phyloP scores from a whole-genome alignment of 2,888 invertebrate species.

The Dione vanillae region DNA sequence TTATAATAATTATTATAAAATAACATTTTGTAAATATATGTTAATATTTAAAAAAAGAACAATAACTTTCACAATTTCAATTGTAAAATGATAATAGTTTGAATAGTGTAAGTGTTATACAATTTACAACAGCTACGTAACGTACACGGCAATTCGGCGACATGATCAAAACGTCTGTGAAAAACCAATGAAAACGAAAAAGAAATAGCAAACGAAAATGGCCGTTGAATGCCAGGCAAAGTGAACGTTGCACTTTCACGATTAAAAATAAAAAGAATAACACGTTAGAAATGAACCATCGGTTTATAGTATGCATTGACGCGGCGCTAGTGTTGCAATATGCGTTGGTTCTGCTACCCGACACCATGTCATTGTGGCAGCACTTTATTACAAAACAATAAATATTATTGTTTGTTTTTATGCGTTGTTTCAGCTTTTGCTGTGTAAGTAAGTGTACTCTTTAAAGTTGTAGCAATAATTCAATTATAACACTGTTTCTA shows the following conservation, averaged over 20 bases:
- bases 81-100: conserved; percentile 12
- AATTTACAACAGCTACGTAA: conserved; percentile 48
- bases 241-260: conserved; percentile 82
- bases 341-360: conserved; percentile 77
- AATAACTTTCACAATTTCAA: not conserved
- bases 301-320: conserved; percentile 65
- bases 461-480: not conserved
- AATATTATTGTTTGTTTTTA: conserved; percentile 4
- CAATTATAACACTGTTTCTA: not conserved
- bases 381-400: conserved; percentile 51
- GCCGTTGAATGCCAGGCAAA: conserved; percentile 76
- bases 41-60: not conserved
- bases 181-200: conserved; percentile 77
- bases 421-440: not conserved
- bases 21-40: not conserved
- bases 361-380: conserved; percentile 67
- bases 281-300: conserved; percentile 75
- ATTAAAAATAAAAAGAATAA: conserved; percentile 77
- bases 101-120: conserved; percentile 43
- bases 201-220: conserved; percentile 74
- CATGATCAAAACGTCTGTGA: conserved; percentile 76
- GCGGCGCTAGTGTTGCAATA: conserved; percentile 63
- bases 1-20: conserved; percentile 43
- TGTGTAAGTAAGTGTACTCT: not conserved
- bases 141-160: conserved; percentile 57